Evolutionary conservation across 2,797 vertebrate genomes (phyloP), one percentile per base, ranked within the genome.

Genomic region (Pagetopsis macropterus): DNA sequence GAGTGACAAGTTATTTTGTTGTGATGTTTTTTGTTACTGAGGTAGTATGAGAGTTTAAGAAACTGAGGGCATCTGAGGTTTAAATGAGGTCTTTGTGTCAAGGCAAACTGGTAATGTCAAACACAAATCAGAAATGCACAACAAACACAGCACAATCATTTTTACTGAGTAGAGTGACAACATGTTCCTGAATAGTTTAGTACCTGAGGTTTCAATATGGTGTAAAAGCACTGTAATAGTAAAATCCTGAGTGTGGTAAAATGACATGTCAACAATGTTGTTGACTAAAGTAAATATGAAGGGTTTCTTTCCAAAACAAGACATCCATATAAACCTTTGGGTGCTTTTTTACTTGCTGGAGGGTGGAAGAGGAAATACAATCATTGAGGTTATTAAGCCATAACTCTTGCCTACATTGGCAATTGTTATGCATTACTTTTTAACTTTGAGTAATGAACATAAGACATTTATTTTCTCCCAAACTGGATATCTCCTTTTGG

Each of bases 141-240:
- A 89, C 84, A 89, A 93, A 89, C 82, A 90, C 85, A 88, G 86
- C 87, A 91, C 86, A 91, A 91, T 78, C 87, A 90, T 92, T 88
- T 86, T 86, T 85, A 92, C 86, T 89, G 91, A 91, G 88, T 85
- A 91, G 87, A 91, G 71, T 85, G 86, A 90, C 79, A 87, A 92
- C 78, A 89, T 91, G 90, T 90, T 93, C 92, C 92, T 93, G 92
- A 94, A 94, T 90, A 79, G 70, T 77, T 90, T 84, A 91, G 90
- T 93, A 91, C 91, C 91, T 93, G 93, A 93, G 91, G 87, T 94
- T 89, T 90, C 82, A 85, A 82, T 87, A 84, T 87, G 82, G 81
- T 81, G 87, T 90, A 87, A 87, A 85, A 91, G 86, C 82, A 87
- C 79, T 85, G 77, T 86, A 88, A 85, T 63, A 87, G 84, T 78